Evolutionary conservation across 2,888 invertebrate genomes (phyloP).

Genomic region (Exocentrus adspersus): DNA sequence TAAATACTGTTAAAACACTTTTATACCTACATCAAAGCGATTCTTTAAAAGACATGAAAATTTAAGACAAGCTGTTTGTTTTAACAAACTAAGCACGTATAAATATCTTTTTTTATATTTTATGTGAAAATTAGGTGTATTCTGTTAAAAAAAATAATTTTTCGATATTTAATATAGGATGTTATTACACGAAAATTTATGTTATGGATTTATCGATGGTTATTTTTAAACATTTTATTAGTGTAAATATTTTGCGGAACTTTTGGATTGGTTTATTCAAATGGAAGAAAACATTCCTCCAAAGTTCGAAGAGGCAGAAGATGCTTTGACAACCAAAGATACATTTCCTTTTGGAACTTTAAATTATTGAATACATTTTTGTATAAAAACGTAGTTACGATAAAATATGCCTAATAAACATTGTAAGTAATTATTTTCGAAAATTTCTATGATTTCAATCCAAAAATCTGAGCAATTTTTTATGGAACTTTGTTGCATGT

Average conservation of each 20-base stretch:
- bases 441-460: too few relatives aligned
- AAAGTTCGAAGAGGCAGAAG: not conserved
- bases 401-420: too few relatives aligned
- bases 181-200: slow-evolving; percentile 23
- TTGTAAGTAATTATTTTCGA: too few relatives aligned
- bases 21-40: slow-evolving; percentile 15
- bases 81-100: slow-evolving; percentile 19
- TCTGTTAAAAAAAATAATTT: slow-evolving; percentile 15
- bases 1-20: slow-evolving; percentile 12
- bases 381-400: too few relatives aligned
- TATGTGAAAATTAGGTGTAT: slow-evolving; percentile 24
- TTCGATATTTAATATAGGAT: slow-evolving; percentile 21
- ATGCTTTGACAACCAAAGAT: too few relatives aligned
- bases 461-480: too few relatives aligned
- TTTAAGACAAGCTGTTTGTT: slow-evolving; percentile 20
- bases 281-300: slow-evolving; percentile 15
- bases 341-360: too few relatives aligned
- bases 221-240: slow-evolving; percentile 23
- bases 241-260: slow-evolving; percentile 22
- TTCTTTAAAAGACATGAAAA: slow-evolving; percentile 22
- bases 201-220: slow-evolving; percentile 19
- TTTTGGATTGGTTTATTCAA: slow-evolving; percentile 9
- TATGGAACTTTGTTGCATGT: too few relatives aligned
- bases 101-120: slow-evolving; percentile 22
- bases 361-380: too few relatives aligned